Conservation (phyloP, 1,140 invertebrate genomes). For the Drosophila bocqueti region DNA sequence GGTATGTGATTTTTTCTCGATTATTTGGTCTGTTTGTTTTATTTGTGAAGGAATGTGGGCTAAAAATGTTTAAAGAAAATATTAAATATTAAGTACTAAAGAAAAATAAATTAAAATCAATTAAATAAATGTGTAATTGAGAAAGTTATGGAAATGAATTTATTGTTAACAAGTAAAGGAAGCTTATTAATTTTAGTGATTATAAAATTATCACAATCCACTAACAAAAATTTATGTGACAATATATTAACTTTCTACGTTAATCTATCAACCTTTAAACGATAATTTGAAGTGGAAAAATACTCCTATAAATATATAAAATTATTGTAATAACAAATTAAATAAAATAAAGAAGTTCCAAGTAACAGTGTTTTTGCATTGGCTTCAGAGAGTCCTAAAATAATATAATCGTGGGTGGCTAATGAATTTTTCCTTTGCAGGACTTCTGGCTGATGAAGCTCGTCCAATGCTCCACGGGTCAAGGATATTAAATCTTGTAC, state of each 20-base stretch:
- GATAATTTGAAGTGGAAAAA: neutral
- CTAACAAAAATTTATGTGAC: neutral
- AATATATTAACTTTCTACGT: neutral
- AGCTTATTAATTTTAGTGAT: neutral
- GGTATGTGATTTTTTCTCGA: conserved; percentile 34
- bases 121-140: neutral
- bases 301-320: neutral
- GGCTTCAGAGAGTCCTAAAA: neutral
- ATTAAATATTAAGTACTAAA: neutral
- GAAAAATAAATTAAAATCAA: neutral
- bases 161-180: neutral
- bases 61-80: neutral
- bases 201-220: neutral
- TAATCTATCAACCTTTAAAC: neutral
- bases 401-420: conserved; percentile 7
- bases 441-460: conserved; percentile 34
- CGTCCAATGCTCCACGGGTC: conserved; percentile 37
- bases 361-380: neutral
- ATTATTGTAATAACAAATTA: neutral
- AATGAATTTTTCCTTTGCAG: conserved; percentile 21
- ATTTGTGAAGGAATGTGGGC: neutral
- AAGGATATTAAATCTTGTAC: conserved; percentile 51
- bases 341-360: neutral
- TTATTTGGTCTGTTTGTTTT: conserved; percentile 18
- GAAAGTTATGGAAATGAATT: neutral